Evolutionary conservation across 1,140 invertebrate species (phyloP), one percentile per base, ranked within the genome.

Genomic region (Parapsyche elsis): DNA sequence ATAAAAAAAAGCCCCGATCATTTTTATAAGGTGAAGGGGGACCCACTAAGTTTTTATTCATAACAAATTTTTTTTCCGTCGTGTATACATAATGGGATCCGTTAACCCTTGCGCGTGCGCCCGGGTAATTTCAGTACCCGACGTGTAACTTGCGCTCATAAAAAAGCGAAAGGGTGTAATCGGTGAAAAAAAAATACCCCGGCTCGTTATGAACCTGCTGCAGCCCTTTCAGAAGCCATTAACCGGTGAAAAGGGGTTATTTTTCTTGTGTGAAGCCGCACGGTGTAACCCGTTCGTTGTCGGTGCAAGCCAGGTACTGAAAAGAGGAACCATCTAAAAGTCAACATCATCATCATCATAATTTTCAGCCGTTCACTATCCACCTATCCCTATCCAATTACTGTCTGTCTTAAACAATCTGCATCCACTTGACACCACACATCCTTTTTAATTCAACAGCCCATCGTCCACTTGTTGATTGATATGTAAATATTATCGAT

Each of bases 151-250:
- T 71, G 19, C 78, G 26, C 70, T 53, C 77, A 78, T 78, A 79
- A 80, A 67, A 80, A 83, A 83, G 76, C 81, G 81, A 83, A 83
- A 83, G 81, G 81, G 81, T 83, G 81, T 79, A 83, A 81, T 83
- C 19, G 79, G 70, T 80, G 67, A 49, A 80, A 83, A 83, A 83
- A 82, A 80, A 21, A 1, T 67, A 67, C 64, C 9, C 10, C 0
- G 75, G 76, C 81, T 83, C 81, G 81, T 83, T 83, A 83, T 46
- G 44, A 83, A 83, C 81, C 81, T 83, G 81, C 79, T 76, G 38
- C 49, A 67, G 81, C 53, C 73, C 79, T 80, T 82, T 76, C 81
- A 78, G 79, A 64, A 82, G 79, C 79, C 23, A 80, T 82, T 80
- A 82, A 53, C 78, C 70, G 71, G 75, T 80, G 70, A 79, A 82